These are phyloP conservation scores for Colletes gigas DNA, from an alignment of 1,140 invertebrate genomes.

Conservation along the genomic window DNA sequence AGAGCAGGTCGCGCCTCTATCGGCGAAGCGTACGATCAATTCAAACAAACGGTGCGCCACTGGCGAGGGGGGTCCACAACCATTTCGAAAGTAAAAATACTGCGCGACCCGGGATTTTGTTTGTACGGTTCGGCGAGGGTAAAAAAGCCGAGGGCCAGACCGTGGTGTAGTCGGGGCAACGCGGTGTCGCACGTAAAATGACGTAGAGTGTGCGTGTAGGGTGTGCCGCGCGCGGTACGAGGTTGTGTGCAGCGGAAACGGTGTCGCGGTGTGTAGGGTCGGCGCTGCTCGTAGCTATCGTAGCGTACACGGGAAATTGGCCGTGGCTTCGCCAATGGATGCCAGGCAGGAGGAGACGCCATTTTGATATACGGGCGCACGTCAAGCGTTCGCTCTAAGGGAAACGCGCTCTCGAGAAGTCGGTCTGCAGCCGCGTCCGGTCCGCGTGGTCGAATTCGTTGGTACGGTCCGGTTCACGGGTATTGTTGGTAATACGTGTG, in stretches of 20 bases:
- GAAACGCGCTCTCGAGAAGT: conserved; percentile 62
- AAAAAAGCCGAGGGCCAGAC: conserved; percentile 53
- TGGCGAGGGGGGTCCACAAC: conserved; percentile 57
- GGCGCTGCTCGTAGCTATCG: conserved; percentile 62
- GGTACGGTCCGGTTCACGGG: conserved; percentile 28
- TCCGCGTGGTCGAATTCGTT: conserved; percentile 55
- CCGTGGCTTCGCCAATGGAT: conserved; percentile 72
- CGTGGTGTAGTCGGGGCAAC: conserved; percentile 36
- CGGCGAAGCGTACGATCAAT: conserved; percentile 50
- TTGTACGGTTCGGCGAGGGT: conserved; percentile 44
- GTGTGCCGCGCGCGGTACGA: conserved; percentile 59
- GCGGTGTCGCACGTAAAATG: conserved; percentile 66
- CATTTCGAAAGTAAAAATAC: conserved; percentile 78
- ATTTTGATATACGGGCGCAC: conserved; percentile 79
- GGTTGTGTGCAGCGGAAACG: conserved; percentile 62
- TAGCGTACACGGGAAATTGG: conserved; percentile 66
- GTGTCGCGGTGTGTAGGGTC: conserved; percentile 62
- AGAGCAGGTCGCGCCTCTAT: conserved; percentile 56
- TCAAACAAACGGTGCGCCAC: conserved; percentile 69
- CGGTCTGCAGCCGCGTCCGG: conserved; percentile 47
- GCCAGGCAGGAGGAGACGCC: conserved; percentile 75
- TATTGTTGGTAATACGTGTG: conserved; percentile 44
- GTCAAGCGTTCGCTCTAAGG: conserved; percentile 70
- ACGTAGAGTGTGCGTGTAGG: conserved; percentile 60
- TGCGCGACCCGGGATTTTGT: conserved; percentile 68